phyloP scores from a whole-genome alignment of 30 jellyfish, hydroid and myxozoan species.

The Chrysaora quinquecirrha region DNA sequence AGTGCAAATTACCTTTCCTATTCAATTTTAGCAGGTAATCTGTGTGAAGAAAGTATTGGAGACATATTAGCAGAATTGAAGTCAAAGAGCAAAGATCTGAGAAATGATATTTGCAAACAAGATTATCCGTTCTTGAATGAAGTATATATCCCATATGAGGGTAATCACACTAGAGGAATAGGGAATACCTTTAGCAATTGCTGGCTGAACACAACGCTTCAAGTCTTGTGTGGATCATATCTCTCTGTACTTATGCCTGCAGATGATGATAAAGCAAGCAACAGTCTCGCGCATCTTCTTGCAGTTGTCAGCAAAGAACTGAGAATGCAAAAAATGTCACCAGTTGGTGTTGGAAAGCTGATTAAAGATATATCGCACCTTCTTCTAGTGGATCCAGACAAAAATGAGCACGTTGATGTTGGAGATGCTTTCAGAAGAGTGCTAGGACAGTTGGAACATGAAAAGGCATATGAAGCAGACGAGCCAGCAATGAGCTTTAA shows the following conservation, averaged over 20 bases:
- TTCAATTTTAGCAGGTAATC: not conserved
- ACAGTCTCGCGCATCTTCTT: no score
- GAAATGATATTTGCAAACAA: not conserved
- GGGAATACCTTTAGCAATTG: not conserved
- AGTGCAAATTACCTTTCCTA: not conserved
- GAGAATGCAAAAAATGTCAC: no score
- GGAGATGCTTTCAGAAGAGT: not conserved
- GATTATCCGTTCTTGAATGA: not conserved
- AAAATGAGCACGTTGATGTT: not conserved
- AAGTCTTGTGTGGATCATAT: no score
- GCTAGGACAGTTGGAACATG: not conserved
- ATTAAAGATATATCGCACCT: not conserved
- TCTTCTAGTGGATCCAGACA: not conserved
- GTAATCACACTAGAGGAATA: not conserved
- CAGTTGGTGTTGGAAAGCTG: no score
- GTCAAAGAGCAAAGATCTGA: not conserved
- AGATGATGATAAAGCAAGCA: no score
- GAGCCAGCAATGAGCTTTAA: not conserved
- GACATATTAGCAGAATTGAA: not conserved
- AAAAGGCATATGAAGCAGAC: not conserved
- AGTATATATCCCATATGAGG: not conserved
- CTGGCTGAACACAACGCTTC: not conserved
- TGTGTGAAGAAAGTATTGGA: no score
- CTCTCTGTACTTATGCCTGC: no score
- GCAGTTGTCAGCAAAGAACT: no score